These are phyloP conservation scores for Tetropium fuscum DNA, from an alignment of 2,888 invertebrate genomes.

Conservation along the genomic window DNA sequence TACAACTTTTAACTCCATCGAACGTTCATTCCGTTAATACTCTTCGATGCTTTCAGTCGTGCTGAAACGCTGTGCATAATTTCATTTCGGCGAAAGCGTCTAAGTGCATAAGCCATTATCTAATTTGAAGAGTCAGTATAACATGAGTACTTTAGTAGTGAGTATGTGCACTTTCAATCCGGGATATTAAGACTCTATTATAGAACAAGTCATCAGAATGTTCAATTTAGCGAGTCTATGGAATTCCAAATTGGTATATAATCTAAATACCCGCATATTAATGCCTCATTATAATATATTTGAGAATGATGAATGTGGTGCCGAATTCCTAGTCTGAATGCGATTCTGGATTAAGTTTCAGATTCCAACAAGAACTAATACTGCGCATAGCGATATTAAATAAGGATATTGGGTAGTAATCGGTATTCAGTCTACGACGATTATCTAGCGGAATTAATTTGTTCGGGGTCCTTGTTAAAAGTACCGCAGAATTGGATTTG, in stretches of 20 bases:
- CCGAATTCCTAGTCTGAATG: neutral
- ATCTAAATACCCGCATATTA: constrained; percentile 22
- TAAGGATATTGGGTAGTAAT: constrained; percentile 37
- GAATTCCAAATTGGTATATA: constrained; percentile 18
- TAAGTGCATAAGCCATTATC: too few relatives aligned
- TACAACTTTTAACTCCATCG: too few relatives aligned
- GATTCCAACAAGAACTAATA: constrained; percentile 20
- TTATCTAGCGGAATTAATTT: constrained; percentile 46
- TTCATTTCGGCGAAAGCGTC: too few relatives aligned
- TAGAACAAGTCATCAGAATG: constrained; percentile 5
- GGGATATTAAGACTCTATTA: constrained; percentile 3
- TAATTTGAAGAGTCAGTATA: too few relatives aligned
- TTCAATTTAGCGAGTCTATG: constrained; percentile 7
- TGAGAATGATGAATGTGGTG: constrained; percentile 21
- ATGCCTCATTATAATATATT: constrained; percentile 22
- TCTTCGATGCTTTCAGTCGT: too few relatives aligned
- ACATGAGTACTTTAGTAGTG: neutral
- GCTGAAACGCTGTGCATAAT: too few relatives aligned
- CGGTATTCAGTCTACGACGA: constrained; percentile 43
- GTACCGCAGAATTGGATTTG: constrained; percentile 42
- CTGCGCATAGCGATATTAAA: constrained; percentile 16
- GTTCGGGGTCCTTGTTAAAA: constrained; percentile 44
- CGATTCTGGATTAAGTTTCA: constrained; percentile 4
- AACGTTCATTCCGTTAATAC: too few relatives aligned
- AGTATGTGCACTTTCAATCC: neutral